Conservation (phyloP, 1,140 invertebrate species). For the Dendrolimus punctatus region DNA sequence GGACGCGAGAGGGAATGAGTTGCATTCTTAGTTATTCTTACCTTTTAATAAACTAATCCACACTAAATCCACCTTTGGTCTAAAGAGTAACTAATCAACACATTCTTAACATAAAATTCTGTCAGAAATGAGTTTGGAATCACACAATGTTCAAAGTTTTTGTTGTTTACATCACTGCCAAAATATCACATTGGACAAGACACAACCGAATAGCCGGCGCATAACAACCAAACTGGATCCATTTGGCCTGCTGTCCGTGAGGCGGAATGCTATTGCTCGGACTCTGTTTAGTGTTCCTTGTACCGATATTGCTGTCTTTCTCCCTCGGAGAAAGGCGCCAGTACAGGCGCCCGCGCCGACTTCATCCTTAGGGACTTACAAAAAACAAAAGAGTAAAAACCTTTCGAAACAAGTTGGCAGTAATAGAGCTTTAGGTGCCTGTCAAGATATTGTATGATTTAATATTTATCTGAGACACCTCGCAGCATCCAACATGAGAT, state of each 20-base stretch:
- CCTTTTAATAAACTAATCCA: conserved; percentile 30
- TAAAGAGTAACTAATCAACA: conserved; percentile 23
- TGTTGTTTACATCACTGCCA: conserved; percentile 58
- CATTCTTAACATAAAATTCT: conserved; percentile 35
- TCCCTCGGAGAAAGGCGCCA: conserved; percentile 61
- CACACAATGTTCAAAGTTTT: conserved; percentile 34
- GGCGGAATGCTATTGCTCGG: conserved; percentile 57
- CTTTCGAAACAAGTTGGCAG: conserved; percentile 60
- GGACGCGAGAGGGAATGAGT: conserved; percentile 52
- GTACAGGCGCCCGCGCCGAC: conserved; percentile 57
- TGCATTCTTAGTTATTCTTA: conserved; percentile 60
- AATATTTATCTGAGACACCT: conserved; percentile 12
- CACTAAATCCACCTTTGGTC: conserved; percentile 17
- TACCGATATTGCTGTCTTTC: conserved; percentile 23
- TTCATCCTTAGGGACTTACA: conserved; percentile 60
- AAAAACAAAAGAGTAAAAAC: conserved; percentile 47
- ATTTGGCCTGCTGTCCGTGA: conserved; percentile 44
- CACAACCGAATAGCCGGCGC: conserved; percentile 46
- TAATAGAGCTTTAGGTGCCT: conserved; percentile 50
- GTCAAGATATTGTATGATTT: conserved; percentile 44
- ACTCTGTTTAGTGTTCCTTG: conserved; percentile 31
- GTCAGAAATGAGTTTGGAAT: conserved; percentile 32
- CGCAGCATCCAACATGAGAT: not conserved
- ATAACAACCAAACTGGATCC: conserved; percentile 64
- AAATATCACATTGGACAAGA: conserved; percentile 26